Conservation (phyloP, 2,797 vertebrate species). For the Tadarida brasiliensis region DNA sequence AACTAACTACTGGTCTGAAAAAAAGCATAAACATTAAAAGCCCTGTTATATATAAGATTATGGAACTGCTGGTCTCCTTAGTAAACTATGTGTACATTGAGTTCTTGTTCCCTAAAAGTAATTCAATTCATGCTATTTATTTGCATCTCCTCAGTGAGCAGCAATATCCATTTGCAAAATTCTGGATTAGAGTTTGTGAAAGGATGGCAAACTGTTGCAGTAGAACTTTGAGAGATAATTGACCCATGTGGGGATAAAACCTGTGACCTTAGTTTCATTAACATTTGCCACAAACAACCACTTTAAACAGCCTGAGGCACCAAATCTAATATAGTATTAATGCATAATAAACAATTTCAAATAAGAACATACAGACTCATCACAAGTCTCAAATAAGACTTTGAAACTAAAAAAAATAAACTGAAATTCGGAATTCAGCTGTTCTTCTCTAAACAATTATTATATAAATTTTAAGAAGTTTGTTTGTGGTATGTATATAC, state of each 20-base stretch:
- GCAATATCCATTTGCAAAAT: slow-evolving; percentile 38
- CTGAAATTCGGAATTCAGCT: background rate
- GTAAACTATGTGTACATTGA: background rate
- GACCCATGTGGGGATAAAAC: slow-evolving; percentile 34
- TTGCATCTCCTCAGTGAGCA: background rate
- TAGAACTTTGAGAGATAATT: slow-evolving; percentile 53
- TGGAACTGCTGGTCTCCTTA: background rate
- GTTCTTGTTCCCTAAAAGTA: background rate
- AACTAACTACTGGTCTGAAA: slow-evolving; percentile 16
- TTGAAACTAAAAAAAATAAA: background rate
- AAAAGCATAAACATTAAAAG: slow-evolving; percentile 35
- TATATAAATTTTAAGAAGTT: background rate
- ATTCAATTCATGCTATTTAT: background rate
- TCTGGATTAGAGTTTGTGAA: background rate
- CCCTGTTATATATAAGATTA: slow-evolving; percentile 4
- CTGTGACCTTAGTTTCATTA: slow-evolving; percentile 51
- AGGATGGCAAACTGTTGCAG: background rate
- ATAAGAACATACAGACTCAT: background rate
- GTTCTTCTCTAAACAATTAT: background rate
- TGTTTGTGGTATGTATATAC: background rate
- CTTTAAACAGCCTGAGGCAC: slow-evolving; percentile 16
- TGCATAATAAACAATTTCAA: slow-evolving; percentile 50
- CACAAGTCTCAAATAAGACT: background rate
- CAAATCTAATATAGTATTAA: background rate
- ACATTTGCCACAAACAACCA: slow-evolving; percentile 26